phyloP scores from a whole-genome alignment of 2,797 vertebrate genomes.

The Poeciliopsis paucimaculata region DNA sequence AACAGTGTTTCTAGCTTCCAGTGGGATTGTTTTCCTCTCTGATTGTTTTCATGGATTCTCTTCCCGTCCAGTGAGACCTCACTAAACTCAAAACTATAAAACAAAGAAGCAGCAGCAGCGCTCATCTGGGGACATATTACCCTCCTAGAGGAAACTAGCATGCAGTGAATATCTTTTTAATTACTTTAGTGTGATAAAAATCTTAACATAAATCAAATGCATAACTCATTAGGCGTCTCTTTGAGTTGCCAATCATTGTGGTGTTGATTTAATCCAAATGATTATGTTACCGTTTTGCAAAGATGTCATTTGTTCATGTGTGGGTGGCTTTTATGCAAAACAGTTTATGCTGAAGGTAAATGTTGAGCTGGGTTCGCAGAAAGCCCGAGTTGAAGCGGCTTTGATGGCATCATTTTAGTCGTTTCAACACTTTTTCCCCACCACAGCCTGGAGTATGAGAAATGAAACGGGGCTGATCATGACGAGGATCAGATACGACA shows the following conservation, averaged over 20 bases:
- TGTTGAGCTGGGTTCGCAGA: constrained; percentile 8
- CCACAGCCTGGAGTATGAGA: constrained; percentile 8
- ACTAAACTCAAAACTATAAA: constrained; percentile 30
- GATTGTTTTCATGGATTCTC: constrained; percentile 42
- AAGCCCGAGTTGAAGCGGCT: constrained; percentile 12
- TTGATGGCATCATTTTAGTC: constrained; percentile 26
- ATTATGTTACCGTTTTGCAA: constrained; percentile 8
- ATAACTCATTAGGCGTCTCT: constrained; percentile 8
- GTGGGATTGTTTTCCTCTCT: neutral
- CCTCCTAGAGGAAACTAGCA: neutral
- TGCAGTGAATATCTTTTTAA: constrained; percentile 30
- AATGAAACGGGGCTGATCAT: constrained; percentile 13
- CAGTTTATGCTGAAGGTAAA: constrained; percentile 8
- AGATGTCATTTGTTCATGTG: constrained; percentile 26
- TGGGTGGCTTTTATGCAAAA: constrained; percentile 54
- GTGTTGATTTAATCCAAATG: constrained; percentile 1
- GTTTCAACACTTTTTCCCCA: constrained; percentile 1
- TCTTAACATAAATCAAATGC: neutral
- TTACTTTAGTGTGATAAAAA: constrained; percentile 12
- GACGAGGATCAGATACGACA: constrained; percentile 30
- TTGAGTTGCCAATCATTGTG: constrained; percentile 17
- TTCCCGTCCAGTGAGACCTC: constrained; percentile 18
- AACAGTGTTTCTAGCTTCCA: neutral
- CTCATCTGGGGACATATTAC: constrained; percentile 41
- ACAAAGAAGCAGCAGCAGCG: constrained; percentile 5